phyloP scores from a whole-genome alignment of 2,797 vertebrate genomes.

The Anniella stebbinsi region DNA sequence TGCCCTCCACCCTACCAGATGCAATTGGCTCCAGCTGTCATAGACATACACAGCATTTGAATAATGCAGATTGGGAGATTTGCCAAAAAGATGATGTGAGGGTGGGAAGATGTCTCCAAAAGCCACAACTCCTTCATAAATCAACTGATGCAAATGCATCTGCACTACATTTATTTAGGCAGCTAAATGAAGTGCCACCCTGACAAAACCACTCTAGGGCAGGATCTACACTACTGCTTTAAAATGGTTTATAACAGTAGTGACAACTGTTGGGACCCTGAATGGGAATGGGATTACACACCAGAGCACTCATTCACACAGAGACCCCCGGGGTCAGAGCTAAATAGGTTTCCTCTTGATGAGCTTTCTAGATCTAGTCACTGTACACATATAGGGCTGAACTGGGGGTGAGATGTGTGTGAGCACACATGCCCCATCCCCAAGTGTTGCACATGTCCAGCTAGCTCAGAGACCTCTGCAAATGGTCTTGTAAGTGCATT shows the following conservation, averaged over 20 bases:
- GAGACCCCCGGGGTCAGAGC: constrained; percentile 7
- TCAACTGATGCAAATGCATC: not conserved
- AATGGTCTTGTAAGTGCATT: no score
- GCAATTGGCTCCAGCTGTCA: no score
- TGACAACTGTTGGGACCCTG: no score
- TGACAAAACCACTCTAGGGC: not conserved
- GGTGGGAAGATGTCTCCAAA: not conserved
- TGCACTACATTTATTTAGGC: not conserved
- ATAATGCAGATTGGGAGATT: not conserved
- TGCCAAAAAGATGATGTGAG: not conserved
- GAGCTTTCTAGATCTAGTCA: not conserved
- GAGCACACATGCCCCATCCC: no score
- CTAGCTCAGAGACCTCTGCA: no score
- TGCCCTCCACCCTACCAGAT: no score
- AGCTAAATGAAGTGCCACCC: not conserved
- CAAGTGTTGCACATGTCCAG: no score
- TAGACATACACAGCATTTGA: not conserved
- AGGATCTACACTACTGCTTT: no score
- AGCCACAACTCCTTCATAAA: not conserved
- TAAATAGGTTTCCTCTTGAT: not conserved
- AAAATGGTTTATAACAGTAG: no score
- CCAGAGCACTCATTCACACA: not conserved
- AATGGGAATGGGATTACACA: not conserved
- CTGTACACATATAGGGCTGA: not conserved
- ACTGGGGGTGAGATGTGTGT: no score